These are phyloP conservation scores for Masnerella sp. DNA, from an alignment of 2,888 invertebrate genomes.

Conservation along the genomic window DNA sequence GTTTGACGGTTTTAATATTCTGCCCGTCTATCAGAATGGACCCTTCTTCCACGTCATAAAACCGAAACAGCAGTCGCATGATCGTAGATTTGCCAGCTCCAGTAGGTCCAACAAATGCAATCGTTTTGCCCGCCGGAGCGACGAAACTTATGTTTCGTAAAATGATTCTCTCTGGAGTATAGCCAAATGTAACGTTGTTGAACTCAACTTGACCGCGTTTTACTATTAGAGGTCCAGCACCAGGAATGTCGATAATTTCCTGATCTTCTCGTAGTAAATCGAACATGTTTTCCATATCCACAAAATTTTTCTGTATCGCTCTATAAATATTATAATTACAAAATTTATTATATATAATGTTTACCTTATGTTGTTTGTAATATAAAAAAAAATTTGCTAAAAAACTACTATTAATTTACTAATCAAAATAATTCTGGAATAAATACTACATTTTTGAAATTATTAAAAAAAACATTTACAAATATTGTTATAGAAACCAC, in stretches of 20 bases:
- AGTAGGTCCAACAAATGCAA: slow-evolving; percentile 92
- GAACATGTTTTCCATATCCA: slow-evolving; percentile 99
- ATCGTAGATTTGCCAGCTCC: slow-evolving; percentile 98
- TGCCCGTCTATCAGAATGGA: slow-evolving; percentile 92
- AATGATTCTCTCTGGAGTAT: slow-evolving; percentile 87
- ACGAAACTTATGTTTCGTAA: slow-evolving; percentile 88
- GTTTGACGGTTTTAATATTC: slow-evolving; percentile 90
- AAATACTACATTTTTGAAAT: no score
- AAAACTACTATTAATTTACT: no score
- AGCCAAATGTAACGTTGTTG: slow-evolving; percentile 92
- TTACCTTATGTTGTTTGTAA: no score
- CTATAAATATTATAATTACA: slow-evolving; percentile 78
- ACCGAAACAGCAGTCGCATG: slow-evolving; percentile 94
- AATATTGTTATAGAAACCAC: no score
- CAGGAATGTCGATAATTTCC: slow-evolving; percentile 91
- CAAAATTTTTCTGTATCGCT: slow-evolving; percentile 97
- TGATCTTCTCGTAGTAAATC: slow-evolving; percentile 92
- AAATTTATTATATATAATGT: no score
- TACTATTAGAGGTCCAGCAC: slow-evolving; percentile 85
- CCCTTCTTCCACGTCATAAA: slow-evolving; percentile 96
- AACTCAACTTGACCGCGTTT: slow-evolving; percentile 90
- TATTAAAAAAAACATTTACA: no score
- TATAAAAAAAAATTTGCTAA: no score
- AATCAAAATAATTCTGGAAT: no score
- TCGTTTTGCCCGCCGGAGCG: slow-evolving; percentile 90